A percentile compares a stretch with the other conserved stretches of the same genome.
phyloP scores from a whole-genome alignment of 2,888 invertebrate species.

The Horisme vitalbata region DNA sequence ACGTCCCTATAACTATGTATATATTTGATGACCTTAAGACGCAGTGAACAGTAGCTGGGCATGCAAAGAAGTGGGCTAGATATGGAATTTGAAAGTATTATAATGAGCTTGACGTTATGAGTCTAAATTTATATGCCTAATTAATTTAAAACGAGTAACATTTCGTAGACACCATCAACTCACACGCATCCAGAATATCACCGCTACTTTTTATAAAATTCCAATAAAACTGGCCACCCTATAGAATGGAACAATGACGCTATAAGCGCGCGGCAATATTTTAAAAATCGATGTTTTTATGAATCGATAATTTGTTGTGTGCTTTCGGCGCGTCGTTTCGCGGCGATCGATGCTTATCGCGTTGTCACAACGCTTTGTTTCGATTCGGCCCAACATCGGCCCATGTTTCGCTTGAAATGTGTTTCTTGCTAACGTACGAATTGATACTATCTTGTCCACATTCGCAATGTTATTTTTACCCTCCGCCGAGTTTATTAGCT shows the following conservation, averaged over 20 bases:
- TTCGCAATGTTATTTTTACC: conserved; percentile 57
- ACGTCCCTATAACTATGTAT: too few relatives aligned
- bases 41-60: too few relatives aligned
- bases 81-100: too few relatives aligned
- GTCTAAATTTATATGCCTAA: too few relatives aligned
- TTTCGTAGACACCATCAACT: conserved; percentile 13
- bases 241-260: conserved; percentile 69
- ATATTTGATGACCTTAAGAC: too few relatives aligned
- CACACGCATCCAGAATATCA: conserved; percentile 20
- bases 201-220: conserved; percentile 23
- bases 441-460: conserved; percentile 67
- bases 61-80: too few relatives aligned
- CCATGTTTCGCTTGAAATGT: conserved; percentile 80
- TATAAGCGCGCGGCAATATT: conserved; percentile 72
- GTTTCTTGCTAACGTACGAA: conserved; percentile 80
- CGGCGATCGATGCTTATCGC: conserved; percentile 76
- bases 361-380: conserved; percentile 81
- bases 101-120: too few relatives aligned
- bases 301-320: conserved; percentile 82
- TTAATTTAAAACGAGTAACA: not conserved
- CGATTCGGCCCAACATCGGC: conserved; percentile 72
- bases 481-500: conserved; percentile 24
- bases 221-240: conserved; percentile 57
- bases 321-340: conserved; percentile 78
- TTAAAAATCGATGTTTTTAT: conserved; percentile 81